Base-by-base conservation (phyloP, 2,797 vertebrate species). In the Pachyuromys duprasi region DNA sequence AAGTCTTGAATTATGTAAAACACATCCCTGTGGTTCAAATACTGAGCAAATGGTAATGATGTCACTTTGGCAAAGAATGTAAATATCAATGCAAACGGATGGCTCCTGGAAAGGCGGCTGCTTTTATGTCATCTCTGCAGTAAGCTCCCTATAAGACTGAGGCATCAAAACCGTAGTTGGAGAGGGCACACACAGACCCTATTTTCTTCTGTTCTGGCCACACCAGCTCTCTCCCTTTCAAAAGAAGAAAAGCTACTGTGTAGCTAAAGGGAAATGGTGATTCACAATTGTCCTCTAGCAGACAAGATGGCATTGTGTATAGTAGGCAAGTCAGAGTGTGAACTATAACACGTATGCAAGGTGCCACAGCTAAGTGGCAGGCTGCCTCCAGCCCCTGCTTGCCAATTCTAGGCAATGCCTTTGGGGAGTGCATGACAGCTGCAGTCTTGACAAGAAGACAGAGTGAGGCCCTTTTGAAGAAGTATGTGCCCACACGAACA, bases 1-100 rank as follows among this genome's bases (percentile, higher is more conserved):
- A 90, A 97, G 94, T 96, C 97, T 97, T 98, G 97, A 98, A 98
- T 98, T 98, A 98, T 91, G 97, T 97, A 98, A 97, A 98, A 98
- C 98, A 97, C 94, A 97, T 93, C 97, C 97, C 97, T 92, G 97
- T 96, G 97, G 96, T 96, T 97, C 97, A 97, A 98, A 98, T 97
- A 96, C 0, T 97, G 96, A 98, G 97, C 96, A 97, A 98, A 95
- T 67, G 95, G 96, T 97, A 98, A 98, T 96, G 97, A 97, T 97
- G 97, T 98, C 98, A 97, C 97, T 98, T 97, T 98, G 97, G 98
- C 97, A 98, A 97, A 97, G 98, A 5, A 65, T 93, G 95, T 96
- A 98, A 98, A 98, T 98, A 98, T 78, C 96, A 63, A 0, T 95
- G 97, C 97, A 98, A 97, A 98, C 96, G 96, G 96, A 97, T 0